These are phyloP conservation scores for Nudaria mundana DNA, from an alignment of 2,888 invertebrate genomes.

Conservation along the genomic window DNA sequence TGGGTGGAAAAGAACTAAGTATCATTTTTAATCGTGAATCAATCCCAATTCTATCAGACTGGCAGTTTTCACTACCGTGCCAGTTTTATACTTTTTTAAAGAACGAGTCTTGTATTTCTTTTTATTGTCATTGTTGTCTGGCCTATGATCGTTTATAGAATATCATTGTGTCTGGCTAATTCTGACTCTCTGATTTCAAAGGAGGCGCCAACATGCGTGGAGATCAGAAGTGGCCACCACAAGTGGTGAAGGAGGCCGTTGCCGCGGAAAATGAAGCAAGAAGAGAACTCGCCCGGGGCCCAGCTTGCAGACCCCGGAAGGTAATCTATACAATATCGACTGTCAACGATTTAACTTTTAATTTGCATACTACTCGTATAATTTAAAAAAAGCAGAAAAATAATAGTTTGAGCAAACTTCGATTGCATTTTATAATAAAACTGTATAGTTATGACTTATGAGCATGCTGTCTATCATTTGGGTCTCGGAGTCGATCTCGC, in stretches of 20 bases:
- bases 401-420: slow-evolving; percentile 24
- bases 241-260: slow-evolving; percentile 86
- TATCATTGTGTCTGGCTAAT: too few species aligned
- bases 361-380: too few species aligned
- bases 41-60: too few species aligned
- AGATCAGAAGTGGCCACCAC: slow-evolving; percentile 94
- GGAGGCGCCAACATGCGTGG: slow-evolving; percentile 92
- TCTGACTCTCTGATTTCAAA: slow-evolving; percentile 42
- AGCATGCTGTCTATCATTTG: slow-evolving; percentile 48
- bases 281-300: slow-evolving; percentile 86
- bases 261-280: slow-evolving; percentile 88
- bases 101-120: too few species aligned
- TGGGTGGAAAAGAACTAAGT: too few species aligned
- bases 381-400: slow-evolving; percentile 9
- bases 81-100: too few species aligned
- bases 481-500: too few species aligned
- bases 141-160: too few species aligned
- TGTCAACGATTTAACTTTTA: background rate
- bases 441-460: slow-evolving; percentile 23
- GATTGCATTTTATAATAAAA: slow-evolving; percentile 13
- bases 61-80: too few species aligned
- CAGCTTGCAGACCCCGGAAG: slow-evolving; percentile 87
- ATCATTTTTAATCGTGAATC: too few species aligned
- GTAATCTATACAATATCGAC: slow-evolving; percentile 49
- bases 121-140: too few species aligned